Percentiles rank a stretch among this genome's conserved stretches.
Evolutionary conservation across 2,113 vertebrate species (phyloP).

Genomic region (Chloebia gouldiae): DNA sequence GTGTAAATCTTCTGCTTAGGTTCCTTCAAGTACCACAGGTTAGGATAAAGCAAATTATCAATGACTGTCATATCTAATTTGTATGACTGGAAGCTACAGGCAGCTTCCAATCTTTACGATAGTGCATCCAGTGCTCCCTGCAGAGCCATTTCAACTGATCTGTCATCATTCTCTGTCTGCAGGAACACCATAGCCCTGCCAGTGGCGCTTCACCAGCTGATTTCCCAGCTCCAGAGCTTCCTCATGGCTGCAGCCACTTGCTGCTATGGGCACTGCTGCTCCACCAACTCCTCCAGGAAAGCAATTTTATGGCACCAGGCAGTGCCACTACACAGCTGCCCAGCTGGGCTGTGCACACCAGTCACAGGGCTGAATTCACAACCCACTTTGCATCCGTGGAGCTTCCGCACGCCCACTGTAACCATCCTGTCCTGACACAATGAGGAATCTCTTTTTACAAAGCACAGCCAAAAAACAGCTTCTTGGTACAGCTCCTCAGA

Average conservation of each 20-base stretch:
- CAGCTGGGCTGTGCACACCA: background rate
- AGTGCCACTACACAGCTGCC: background rate
- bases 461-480: background rate
- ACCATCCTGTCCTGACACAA: background rate
- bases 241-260: background rate
- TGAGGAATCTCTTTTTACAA: background rate
- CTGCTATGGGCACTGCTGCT: background rate
- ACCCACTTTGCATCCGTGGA: background rate
- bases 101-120: background rate
- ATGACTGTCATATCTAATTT: conserved; percentile 19
- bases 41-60: conserved; percentile 22
- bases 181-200: background rate
- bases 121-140: background rate
- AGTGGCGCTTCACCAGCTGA: background rate
- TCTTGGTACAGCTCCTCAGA: background rate
- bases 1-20: background rate
- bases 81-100: background rate
- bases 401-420: background rate
- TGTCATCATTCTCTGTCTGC: background rate
- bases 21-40: background rate
- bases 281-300: background rate
- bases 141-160: background rate
- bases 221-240: background rate
- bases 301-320: background rate
- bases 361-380: background rate